Evolutionary conservation across 2,888 invertebrate species (phyloP), one percentile per base, ranked within the genome.

Genomic region (Thelaira solivaga): DNA sequence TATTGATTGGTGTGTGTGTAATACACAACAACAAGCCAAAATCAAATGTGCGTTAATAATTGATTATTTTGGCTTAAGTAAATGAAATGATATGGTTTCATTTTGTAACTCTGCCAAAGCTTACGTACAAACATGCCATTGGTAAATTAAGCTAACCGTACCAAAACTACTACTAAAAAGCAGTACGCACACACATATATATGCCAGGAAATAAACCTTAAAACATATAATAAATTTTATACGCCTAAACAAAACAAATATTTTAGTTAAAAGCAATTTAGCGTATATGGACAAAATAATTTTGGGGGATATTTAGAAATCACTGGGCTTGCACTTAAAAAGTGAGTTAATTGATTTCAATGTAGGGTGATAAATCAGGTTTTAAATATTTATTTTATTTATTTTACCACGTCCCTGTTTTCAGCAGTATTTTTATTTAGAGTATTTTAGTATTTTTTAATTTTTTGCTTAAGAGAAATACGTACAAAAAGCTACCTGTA

Each of bases 1-100:
- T n/a, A n/a, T n/a, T n/a, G 29, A 26, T 8, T 45, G 29, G 8
- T 45, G 39, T 64, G 26, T 71, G 55, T 68, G 69, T 65, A 68
- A 74, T 67, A 75, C 76, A 73, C 62, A 59, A 69, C 16, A 72
- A 47, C 68, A 77, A 76, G 39, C 77, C 65, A 61, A 80, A 82
- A 67, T 75, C 82, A 80, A 81, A 75, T 78, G 72, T 76, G 81
- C 82, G 77, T 77, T 74, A 75, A 82, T 81, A 82, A 82, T 82
- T 82, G 81, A 82, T 82, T 81, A 81, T 80, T 80, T 76, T 77
- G 59, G 62, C 67, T 68, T 53, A 62, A 61, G 75, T 71, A 67
- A 68, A 79, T 74, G 47, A 79, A 73, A 68, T 76, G 76, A 76
- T 79, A 72, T 68, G 67, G 65, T 67, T 53, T 64, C 55, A 61